Base-by-base conservation (phyloP, 2,113 vertebrate species). In the Amazona vittata region DNA sequence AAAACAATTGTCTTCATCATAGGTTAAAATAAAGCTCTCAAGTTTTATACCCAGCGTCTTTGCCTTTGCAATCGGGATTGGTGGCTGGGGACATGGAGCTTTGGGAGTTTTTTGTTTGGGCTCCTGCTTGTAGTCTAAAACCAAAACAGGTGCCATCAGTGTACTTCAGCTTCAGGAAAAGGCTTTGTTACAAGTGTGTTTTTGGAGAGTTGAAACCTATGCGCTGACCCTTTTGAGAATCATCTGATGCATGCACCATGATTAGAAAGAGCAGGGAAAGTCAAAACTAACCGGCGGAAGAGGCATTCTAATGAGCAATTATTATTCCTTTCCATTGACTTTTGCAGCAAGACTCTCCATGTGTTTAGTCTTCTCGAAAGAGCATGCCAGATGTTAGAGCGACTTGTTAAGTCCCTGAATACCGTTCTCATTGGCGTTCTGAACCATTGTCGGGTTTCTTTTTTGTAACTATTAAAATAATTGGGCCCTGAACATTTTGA, bases 301-400 rank as follows among this genome's bases (percentile, higher is more conserved):
- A 97, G 92, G 94, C 84, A 87, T 91, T 97, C 97, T 97, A 95
- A 97, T 94, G 90, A 97, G 83, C 88, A 96, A 96, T 95, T 97
- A 95, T 83, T 81, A 96, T 97, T 97, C 87, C 93, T 83, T 94
- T 96, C 92, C 77, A 84, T 96, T 93, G 94, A 88, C 92, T 95
- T 97, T 87, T 94, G 79, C 70, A 92, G 86, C 83, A n/a, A 81
- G 93, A 33, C 93, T 94, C 95, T 96, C 91, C 91, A 46, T 76
- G 73, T 87, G 80, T 97, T 96, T 95, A 90, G 92, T 95, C 97
- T 94, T 83, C 96, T 55, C 65, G 17, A 91, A 96, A 96, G 93
- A 90, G 73, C 90, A 44, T 29, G 79, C 96, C 93, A 97, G 93
- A 95, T 97, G 94, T 97, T 90, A 89, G 93, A 93, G 95, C 43